Percentiles rank a stretch among this genome's conserved stretches.
phyloP scores from a whole-genome alignment of 1,140 invertebrate species.

The Dendrolimus kikuchii region DNA sequence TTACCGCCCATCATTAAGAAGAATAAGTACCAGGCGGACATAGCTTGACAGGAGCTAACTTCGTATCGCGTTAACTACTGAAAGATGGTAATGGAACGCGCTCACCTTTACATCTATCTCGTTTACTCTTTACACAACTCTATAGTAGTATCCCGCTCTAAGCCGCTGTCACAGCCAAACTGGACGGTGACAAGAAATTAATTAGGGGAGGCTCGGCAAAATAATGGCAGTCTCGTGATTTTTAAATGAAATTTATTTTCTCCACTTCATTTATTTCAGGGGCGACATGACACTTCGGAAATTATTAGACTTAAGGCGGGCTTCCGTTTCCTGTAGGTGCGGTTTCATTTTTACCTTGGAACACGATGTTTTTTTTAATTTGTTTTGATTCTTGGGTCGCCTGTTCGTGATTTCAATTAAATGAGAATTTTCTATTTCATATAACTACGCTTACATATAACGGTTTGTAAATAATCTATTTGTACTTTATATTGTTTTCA shows the following conservation, averaged over 20 bases:
- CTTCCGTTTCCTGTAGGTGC: conserved; percentile 36
- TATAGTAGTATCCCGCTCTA: conserved; percentile 29
- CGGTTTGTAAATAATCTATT: too few species aligned
- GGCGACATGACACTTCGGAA: conserved; percentile 66
- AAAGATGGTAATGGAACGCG: conserved; percentile 65
- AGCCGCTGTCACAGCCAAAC: conserved; percentile 53
- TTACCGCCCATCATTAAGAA: conserved; percentile 47
- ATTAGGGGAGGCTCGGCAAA: conserved; percentile 64
- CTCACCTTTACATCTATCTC: conserved; percentile 45
- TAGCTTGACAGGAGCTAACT: conserved; percentile 47
- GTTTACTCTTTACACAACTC: conserved; percentile 13
- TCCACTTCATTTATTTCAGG: conserved; percentile 65
- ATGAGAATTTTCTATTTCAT: not conserved
- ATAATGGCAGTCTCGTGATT: conserved; percentile 66
- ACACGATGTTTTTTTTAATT: conserved; percentile 17
- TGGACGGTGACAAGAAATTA: conserved; percentile 69
- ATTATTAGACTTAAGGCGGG: conserved; percentile 57
- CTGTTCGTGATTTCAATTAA: too few species aligned
- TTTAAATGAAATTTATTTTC: conserved; percentile 71
- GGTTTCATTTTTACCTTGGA: conserved; percentile 42
- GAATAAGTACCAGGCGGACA: conserved; percentile 44
- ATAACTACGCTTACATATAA: not conserved
- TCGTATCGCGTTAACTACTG: conserved; percentile 59
- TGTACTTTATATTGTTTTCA: too few species aligned
- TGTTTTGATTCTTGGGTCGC: not conserved